phyloP scores from a whole-genome alignment of 2,113 vertebrate genomes.

The cat (Felis catus) region DNA sequence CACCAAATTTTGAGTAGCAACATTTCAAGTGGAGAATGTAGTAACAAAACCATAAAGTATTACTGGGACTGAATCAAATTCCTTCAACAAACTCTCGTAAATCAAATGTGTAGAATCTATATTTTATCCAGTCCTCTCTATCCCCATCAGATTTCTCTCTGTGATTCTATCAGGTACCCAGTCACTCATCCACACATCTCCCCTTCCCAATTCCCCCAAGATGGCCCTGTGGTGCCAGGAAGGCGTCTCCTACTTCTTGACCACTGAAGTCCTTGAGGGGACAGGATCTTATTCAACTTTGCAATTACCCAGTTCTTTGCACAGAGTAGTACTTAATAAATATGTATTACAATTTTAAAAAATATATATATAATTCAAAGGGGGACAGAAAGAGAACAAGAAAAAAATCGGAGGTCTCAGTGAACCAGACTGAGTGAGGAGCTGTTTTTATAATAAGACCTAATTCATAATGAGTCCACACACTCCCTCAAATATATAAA shows the following conservation, averaged over 20 bases:
- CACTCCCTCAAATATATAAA: background rate
- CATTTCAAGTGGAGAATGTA: background rate
- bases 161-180: background rate
- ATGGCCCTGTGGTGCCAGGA: background rate
- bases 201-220: background rate
- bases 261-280: background rate
- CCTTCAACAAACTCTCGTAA: background rate
- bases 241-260: background rate
- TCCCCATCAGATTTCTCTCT: background rate
- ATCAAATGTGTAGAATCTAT: background rate
- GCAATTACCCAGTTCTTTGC: too few species aligned
- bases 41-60: background rate
- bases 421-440: background rate
- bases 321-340: background rate
- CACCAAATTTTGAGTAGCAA: background rate
- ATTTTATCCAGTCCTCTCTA: background rate
- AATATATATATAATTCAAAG: too few species aligned
- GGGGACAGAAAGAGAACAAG: fast-evolving
- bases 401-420: background rate
- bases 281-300: background rate
- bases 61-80: background rate
- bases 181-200: background rate
- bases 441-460: background rate
- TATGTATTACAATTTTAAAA: background rate
- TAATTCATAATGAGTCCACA: background rate